phyloP scores from a whole-genome alignment of 2,797 vertebrate species.

The Sebastes hubbsi region DNA sequence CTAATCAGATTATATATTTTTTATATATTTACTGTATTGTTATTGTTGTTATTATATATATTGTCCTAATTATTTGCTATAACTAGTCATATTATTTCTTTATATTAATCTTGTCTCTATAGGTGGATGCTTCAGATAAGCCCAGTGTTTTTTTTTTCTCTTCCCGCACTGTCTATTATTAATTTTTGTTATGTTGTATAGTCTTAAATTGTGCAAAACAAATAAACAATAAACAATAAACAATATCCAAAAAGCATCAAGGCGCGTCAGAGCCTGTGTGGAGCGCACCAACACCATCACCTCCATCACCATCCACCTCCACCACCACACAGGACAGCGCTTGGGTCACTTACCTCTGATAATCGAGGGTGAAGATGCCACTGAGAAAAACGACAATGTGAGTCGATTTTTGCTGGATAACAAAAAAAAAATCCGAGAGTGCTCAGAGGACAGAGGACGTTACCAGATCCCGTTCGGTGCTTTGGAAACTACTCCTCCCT shows the following conservation, averaged over 20 bases:
- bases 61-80: no score
- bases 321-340: slow-evolving; percentile 50
- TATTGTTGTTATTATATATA: no score
- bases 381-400: slow-evolving; percentile 12
- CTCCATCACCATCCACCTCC: slow-evolving; percentile 28
- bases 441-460: slow-evolving; percentile 46
- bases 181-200: no score
- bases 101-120: no score
- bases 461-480: slow-evolving; percentile 57
- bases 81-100: no score
- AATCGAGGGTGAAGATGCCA: slow-evolving; percentile 41
- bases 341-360: slow-evolving; percentile 76
- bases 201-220: no score
- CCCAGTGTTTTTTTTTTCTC: no score
- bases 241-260: slow-evolving; percentile 35
- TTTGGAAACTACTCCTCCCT: slow-evolving; percentile 79
- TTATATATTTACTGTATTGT: no score
- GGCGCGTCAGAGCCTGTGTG: slow-evolving; percentile 29
- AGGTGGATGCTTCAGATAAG: no score
- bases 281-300: slow-evolving; percentile 39
- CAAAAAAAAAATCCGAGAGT: slow-evolving; percentile 65
- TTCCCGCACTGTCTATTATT: no score
- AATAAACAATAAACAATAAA: neutral
- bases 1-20: neutral
- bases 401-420: slow-evolving; percentile 39